Evolutionary conservation across 1,140 invertebrate genomes (phyloP).

Genomic region (Bombus sibiricus): DNA sequence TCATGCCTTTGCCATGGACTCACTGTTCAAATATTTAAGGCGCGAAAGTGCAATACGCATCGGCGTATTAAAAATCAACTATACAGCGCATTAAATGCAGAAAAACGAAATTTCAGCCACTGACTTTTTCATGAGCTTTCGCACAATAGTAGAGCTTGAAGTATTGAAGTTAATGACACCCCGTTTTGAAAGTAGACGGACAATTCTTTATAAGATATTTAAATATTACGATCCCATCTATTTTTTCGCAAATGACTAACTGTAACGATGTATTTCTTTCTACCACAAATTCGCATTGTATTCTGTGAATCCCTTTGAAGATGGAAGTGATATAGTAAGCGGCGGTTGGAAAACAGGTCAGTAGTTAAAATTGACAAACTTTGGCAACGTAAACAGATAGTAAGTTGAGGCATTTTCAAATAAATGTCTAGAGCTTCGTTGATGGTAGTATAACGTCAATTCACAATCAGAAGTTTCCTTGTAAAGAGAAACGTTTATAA

Average conservation of each 20-base stretch:
- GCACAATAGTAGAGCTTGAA: not conserved
- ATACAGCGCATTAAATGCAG: not conserved
- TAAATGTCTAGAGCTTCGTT: too few species aligned
- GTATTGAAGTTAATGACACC: fast-evolving
- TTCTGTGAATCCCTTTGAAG: too few species aligned
- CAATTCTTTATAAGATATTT: not conserved
- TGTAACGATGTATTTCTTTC: too few species aligned
- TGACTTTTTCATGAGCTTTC: not conserved
- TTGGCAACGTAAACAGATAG: too few species aligned
- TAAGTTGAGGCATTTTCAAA: too few species aligned
- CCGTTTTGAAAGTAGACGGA: not conserved
- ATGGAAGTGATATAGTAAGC: too few species aligned
- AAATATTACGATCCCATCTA: not conserved
- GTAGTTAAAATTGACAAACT: too few species aligned
- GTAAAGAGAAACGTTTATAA: too few species aligned
- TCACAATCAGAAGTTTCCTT: too few species aligned
- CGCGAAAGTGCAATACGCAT: not conserved
- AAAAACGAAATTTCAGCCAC: not conserved
- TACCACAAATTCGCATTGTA: too few species aligned
- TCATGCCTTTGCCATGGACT: not conserved
- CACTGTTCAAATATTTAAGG: conserved; percentile 28
- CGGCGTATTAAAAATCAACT: conserved; percentile 8
- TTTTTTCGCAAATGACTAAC: not conserved
- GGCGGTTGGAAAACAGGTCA: too few species aligned
- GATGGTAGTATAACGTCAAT: too few species aligned